phyloP scores from a whole-genome alignment of 2,888 invertebrate genomes.

The Pomacea canaliculata region DNA sequence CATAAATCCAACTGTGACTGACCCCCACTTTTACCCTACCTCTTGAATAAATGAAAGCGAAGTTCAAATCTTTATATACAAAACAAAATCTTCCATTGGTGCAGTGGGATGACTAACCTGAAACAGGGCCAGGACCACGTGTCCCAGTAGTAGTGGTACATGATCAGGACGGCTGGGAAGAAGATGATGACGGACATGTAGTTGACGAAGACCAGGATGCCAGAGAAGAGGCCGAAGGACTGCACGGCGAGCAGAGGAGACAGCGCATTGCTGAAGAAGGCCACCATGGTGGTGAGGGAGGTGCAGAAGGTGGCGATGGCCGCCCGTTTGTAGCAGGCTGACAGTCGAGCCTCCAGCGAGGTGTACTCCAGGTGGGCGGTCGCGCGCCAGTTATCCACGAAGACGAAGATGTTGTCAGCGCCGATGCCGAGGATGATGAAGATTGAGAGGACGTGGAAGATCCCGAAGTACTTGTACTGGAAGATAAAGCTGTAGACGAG shows the following conservation, averaged over 20 bases:
- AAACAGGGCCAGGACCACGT: constrained; percentile 37
- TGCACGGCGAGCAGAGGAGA: constrained; percentile 58
- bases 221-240: constrained; percentile 62
- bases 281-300: constrained; percentile 62
- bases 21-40: too few relatives aligned
- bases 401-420: constrained; percentile 66
- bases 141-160: constrained; percentile 41
- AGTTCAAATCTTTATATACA: too few relatives aligned
- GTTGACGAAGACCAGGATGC: constrained; percentile 59
- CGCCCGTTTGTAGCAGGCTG: constrained; percentile 58
- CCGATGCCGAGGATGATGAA: constrained; percentile 67
- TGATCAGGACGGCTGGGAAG: constrained; percentile 58
- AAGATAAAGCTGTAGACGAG: constrained; percentile 48
- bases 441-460: constrained; percentile 64
- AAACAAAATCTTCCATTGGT: too few relatives aligned
- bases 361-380: constrained; percentile 45
- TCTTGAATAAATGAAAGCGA: too few relatives aligned
- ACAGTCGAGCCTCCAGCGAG: constrained; percentile 53
- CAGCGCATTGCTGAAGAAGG: constrained; percentile 60
- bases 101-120: not conserved
- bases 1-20: too few relatives aligned
- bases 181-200: constrained; percentile 65
- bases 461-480: constrained; percentile 57
- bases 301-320: constrained; percentile 62
- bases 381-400: constrained; percentile 62